Conservation (phyloP, 35 echinoderm and acorn worm species). For the Lytechinus pictus region DNA sequence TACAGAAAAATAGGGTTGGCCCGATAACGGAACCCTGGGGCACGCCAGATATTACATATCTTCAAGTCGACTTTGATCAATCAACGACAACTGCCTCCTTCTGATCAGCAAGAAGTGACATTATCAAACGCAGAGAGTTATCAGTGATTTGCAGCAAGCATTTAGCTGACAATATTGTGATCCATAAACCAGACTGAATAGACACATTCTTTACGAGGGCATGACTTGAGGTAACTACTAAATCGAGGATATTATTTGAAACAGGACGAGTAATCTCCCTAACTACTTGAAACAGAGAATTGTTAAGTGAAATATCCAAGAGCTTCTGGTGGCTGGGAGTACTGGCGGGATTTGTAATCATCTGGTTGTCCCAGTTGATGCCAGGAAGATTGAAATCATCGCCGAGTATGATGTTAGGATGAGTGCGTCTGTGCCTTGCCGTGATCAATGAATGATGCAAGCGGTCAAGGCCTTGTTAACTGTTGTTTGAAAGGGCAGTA, state of each 20-base stretch:
- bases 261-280: constrained; percentile 43
- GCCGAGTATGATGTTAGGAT: background rate
- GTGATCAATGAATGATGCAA: background rate
- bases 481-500: constrained; percentile 11
- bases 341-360: background rate
- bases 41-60: too few relatives aligned
- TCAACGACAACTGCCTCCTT: too few relatives aligned
- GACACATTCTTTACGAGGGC: background rate
- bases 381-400: constrained; percentile 45
- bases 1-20: too few relatives aligned
- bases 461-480: background rate
- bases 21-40: too few relatives aligned
- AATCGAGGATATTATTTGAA: background rate
- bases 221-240: background rate
- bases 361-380: constrained; percentile 36
- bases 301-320: background rate
- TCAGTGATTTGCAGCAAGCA: too few relatives aligned
- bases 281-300: constrained; percentile 30
- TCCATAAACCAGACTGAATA: background rate
- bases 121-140: too few relatives aligned
- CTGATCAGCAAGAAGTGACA: too few relatives aligned
- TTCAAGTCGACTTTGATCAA: too few relatives aligned
- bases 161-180: too few relatives aligned
- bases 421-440: background rate
- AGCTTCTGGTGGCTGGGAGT: background rate